Evolutionary conservation across 2,797 vertebrate genomes (phyloP).

Genomic region (Balearica regulorum): DNA sequence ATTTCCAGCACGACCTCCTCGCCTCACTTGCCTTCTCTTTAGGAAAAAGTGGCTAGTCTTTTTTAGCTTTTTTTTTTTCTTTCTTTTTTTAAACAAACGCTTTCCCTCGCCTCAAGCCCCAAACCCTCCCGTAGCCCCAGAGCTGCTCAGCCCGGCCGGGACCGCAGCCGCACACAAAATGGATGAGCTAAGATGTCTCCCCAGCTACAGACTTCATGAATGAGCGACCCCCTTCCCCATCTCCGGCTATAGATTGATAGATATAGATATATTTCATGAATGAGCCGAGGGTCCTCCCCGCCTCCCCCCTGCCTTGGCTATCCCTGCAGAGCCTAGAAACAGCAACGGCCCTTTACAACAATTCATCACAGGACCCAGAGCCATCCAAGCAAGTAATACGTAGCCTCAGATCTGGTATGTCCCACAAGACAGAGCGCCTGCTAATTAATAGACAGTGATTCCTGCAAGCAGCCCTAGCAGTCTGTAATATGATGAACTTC

Average conservation of each 20-base stretch:
- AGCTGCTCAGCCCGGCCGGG: neutral
- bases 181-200: neutral
- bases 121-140: neutral
- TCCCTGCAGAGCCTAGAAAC: neutral
- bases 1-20: neutral
- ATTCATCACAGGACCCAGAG: conserved; percentile 71
- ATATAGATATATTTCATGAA: conserved; percentile 17
- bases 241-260: neutral
- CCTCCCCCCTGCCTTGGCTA: neutral
- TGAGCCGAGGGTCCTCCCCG: neutral
- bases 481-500: conserved; percentile 83
- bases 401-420: conserved; percentile 76
- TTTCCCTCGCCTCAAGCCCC: neutral
- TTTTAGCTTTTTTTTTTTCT: neutral
- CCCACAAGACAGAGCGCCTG: conserved; percentile 81
- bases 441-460: conserved; percentile 87
- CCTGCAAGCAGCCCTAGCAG: conserved; percentile 81
- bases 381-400: conserved; percentile 69
- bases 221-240: neutral
- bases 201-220: neutral
- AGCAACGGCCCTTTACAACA: neutral
- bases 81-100: neutral
- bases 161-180: neutral
- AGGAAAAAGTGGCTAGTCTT: neutral
- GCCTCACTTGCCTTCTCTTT: neutral